phyloP scores from a whole-genome alignment of 2,888 invertebrate genomes.

The Panzeria rudis region DNA sequence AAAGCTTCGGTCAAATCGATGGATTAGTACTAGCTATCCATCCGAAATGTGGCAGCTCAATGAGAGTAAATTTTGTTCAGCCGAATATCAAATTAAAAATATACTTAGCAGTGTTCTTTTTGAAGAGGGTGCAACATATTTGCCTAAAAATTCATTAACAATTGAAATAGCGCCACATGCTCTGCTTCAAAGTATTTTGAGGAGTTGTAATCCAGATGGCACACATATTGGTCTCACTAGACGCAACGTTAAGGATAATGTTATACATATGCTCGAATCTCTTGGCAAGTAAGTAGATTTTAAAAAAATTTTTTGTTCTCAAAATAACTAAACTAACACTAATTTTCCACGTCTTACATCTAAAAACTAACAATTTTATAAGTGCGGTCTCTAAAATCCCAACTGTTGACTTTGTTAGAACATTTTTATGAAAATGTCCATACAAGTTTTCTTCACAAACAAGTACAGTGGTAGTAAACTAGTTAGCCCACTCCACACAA shows the following conservation, averaged over 20 bases:
- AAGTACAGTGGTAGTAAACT: no score
- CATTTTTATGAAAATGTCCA: no score
- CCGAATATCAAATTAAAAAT: conserved; percentile 95
- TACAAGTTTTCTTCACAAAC: no score
- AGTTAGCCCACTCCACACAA: no score
- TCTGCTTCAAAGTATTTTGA: conserved; percentile 88
- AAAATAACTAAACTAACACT: no score
- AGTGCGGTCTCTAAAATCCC: no score
- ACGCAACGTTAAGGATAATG: conserved; percentile 84
- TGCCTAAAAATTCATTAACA: conserved; percentile 87
- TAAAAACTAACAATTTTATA: no score
- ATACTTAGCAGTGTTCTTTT: conserved; percentile 86
- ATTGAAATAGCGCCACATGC: conserved; percentile 90
- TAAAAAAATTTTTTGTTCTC: background rate
- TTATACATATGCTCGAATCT: conserved; percentile 80
- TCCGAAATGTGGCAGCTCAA: conserved; percentile 88
- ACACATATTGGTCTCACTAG: conserved; percentile 87
- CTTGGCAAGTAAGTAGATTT: conserved; percentile 49
- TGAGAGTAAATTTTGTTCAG: conserved; percentile 87
- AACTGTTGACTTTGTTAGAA: no score
- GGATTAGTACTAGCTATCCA: conserved; percentile 94
- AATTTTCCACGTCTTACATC: no score
- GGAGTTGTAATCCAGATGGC: conserved; percentile 85
- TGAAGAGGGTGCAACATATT: conserved; percentile 86
- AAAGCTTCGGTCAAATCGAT: conserved; percentile 88